Conservation (phyloP, 1,140 invertebrate species). For the Panagrolaimus sp. region DNA sequence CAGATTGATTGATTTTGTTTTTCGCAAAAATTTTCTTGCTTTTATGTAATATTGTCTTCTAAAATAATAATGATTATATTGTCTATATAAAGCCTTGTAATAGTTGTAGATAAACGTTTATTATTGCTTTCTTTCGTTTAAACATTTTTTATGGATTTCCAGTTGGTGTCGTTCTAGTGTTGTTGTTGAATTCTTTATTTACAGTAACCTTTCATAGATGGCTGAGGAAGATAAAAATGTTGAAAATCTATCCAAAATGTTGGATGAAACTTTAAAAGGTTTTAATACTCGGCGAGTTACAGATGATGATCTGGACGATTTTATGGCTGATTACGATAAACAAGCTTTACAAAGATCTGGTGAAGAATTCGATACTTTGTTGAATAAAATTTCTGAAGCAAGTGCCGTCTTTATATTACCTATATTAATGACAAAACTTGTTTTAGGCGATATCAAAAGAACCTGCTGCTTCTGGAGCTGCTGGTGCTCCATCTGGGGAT, state of each 20-base stretch:
- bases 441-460: neutral
- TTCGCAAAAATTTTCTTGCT: neutral
- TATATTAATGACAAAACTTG: neutral
- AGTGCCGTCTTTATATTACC: no score
- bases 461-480: neutral
- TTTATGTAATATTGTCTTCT: neutral
- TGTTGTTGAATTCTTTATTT: neutral
- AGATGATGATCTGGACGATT: conserved; percentile 24
- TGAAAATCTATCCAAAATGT: conserved; percentile 7
- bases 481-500: neutral
- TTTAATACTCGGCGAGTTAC: neutral
- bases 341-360: conserved; percentile 19
- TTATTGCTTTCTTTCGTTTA: no score
- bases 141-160: neutral
- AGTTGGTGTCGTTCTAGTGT: neutral
- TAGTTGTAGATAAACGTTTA: no score
- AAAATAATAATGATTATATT: no score
- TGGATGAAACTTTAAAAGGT: conserved; percentile 18
- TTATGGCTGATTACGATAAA: conserved; percentile 19
- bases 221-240: neutral
- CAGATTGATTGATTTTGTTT: neutral
- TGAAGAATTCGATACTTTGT: conserved; percentile 15
- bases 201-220: neutral
- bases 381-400: neutral
- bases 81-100: no score